These are phyloP conservation scores for Dolichallabes microphthalmus DNA, from an alignment of 2,113 vertebrate species.

Conservation along the genomic window DNA sequence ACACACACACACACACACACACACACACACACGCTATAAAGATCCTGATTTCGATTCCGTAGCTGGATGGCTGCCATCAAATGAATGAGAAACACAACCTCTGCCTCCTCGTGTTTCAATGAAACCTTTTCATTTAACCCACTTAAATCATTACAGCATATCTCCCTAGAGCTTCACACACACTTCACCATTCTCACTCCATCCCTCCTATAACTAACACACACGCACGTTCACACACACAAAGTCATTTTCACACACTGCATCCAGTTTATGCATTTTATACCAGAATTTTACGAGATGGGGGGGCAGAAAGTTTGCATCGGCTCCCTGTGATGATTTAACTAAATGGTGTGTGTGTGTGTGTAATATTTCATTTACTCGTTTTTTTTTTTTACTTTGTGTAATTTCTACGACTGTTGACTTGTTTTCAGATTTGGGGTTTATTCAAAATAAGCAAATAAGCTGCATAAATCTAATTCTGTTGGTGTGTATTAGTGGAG, in stretches of 20 bases:
- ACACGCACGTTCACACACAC: slow-evolving; percentile 15
- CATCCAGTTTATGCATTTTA: not conserved
- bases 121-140: slow-evolving; percentile 53
- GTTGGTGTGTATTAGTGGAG: slow-evolving; percentile 16
- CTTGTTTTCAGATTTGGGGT: slow-evolving; percentile 30
- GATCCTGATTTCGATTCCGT: slow-evolving; percentile 32
- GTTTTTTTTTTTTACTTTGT: not conserved
- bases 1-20: not conserved
- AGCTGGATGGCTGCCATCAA: slow-evolving; percentile 38
- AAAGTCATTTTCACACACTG: not conserved
- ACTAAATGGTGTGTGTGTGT: not conserved
- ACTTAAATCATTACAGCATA: slow-evolving; percentile 51
- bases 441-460: slow-evolving; percentile 43
- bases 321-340: not conserved
- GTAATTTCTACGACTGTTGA: slow-evolving; percentile 23
- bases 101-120: slow-evolving; percentile 36
- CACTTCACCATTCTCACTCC: slow-evolving; percentile 1
- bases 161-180: slow-evolving; percentile 42
- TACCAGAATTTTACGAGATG: not conserved
- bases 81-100: slow-evolving; percentile 29
- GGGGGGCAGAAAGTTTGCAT: not conserved
- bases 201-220: not conserved
- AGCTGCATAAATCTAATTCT: slow-evolving; percentile 47
- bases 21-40: slow-evolving; percentile 1
- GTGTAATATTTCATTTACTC: not conserved